phyloP scores from a whole-genome alignment of 2,888 invertebrate species.

The Diplazon laetatorius region DNA sequence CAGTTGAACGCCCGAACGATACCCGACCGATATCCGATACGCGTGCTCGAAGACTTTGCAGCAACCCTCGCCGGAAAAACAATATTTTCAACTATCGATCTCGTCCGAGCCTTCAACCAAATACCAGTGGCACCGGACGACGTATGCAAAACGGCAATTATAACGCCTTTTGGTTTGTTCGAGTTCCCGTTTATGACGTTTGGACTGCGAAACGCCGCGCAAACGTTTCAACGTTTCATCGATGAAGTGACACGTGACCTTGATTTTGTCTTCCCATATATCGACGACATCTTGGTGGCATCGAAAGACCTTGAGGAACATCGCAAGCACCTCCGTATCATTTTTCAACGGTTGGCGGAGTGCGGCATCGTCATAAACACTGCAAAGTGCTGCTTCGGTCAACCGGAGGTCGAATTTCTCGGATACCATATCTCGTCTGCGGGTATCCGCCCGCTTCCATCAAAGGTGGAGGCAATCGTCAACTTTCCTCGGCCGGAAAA shows the following conservation, averaged over 20 bases:
- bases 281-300: slow-evolving; percentile 53
- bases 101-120: slow-evolving; percentile 70
- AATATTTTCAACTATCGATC: slow-evolving; percentile 70
- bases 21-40: too few species aligned
- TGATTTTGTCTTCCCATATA: slow-evolving; percentile 19
- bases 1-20: too few species aligned
- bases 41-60: too few species aligned
- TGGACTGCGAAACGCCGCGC: slow-evolving; percentile 70
- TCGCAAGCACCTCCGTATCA: slow-evolving; percentile 32
- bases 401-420: slow-evolving; percentile 68
- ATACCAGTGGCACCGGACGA: slow-evolving; percentile 69
- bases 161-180: slow-evolving; percentile 70
- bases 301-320: slow-evolving; percentile 26
- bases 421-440: slow-evolving; percentile 68
- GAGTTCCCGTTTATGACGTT: slow-evolving; percentile 68
- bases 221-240: slow-evolving; percentile 70
- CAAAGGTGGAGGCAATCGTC: slow-evolving; percentile 73
- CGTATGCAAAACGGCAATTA: slow-evolving; percentile 70
- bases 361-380: slow-evolving; percentile 65
- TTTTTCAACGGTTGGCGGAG: slow-evolving; percentile 60
- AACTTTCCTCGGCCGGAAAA: slow-evolving; percentile 70
- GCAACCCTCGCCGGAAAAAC: too few species aligned
- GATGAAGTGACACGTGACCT: slow-evolving; percentile 48
- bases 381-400: slow-evolving; percentile 74
- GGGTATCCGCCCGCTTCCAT: slow-evolving; percentile 74